Conservation (phyloP, 2,888 invertebrate species). For the Keiferia lycopersicella region DNA sequence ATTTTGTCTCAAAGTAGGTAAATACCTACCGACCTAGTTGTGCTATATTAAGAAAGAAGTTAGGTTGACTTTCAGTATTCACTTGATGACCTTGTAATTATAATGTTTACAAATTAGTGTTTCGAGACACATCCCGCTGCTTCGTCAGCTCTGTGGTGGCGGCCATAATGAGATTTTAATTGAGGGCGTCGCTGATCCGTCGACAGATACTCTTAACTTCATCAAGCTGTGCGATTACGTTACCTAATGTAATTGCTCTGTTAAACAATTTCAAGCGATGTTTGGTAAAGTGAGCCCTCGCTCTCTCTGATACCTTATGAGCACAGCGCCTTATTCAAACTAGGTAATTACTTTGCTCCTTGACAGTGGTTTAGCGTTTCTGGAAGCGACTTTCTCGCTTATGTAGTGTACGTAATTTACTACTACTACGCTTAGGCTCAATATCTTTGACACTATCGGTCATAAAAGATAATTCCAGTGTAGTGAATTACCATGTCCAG, state of each 20-base stretch:
- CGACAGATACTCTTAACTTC: constrained; percentile 68
- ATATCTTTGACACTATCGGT: too few species aligned
- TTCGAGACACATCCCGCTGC: constrained; percentile 21
- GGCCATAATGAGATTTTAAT: constrained; percentile 77
- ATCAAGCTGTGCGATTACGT: constrained; percentile 69
- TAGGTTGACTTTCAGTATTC: not conserved
- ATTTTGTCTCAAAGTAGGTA: too few species aligned
- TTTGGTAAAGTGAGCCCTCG: constrained; percentile 34
- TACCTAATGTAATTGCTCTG: constrained; percentile 72
- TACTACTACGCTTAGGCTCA: not conserved
- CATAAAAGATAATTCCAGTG: not conserved
- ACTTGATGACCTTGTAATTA: not conserved
- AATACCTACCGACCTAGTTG: too few species aligned
- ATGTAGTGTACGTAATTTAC: not conserved
- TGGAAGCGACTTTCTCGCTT: constrained; percentile 5
- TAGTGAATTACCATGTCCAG: not conserved
- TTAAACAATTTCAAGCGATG: constrained; percentile 48
- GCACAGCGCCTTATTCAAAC: constrained; percentile 30
- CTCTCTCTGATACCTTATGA: constrained; percentile 31
- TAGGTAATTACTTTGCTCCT: constrained; percentile 30
- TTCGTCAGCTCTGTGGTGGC: constrained; percentile 44
- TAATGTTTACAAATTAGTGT: not conserved
- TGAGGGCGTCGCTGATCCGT: constrained; percentile 67
- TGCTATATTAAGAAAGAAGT: too few species aligned
- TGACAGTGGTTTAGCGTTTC: constrained; percentile 13